These are phyloP conservation scores for Echinometra lucunter DNA, from an alignment of 53 echinoderm and acorn worm genomes.

Conservation along the genomic window DNA sequence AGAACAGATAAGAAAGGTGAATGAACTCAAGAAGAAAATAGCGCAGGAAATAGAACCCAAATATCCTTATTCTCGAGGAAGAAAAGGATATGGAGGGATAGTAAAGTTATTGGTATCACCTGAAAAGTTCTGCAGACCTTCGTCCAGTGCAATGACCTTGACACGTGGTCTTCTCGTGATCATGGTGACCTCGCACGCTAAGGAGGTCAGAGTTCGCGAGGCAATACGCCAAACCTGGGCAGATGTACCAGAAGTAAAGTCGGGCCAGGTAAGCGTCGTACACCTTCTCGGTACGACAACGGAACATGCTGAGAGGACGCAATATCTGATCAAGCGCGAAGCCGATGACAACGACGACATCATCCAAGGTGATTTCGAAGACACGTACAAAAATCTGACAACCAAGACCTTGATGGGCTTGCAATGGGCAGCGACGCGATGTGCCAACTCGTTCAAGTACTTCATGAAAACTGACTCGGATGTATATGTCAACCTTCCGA, in stretches of 20 bases:
- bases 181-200: slow-evolving; percentile 68
- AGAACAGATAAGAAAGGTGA: neutral
- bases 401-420: slow-evolving; percentile 67
- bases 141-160: neutral
- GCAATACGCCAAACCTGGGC: slow-evolving; percentile 70
- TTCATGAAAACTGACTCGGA: slow-evolving; percentile 75
- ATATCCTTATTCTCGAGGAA: neutral
- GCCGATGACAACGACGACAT: slow-evolving; percentile 65
- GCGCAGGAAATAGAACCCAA: too few relatives aligned
- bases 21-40: slow-evolving; percentile 24
- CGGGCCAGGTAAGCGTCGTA: slow-evolving; percentile 31
- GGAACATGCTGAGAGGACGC: neutral
- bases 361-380: slow-evolving; percentile 67
- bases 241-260: slow-evolving; percentile 11
- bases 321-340: slow-evolving; percentile 38
- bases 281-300: slow-evolving; percentile 47
- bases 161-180: slow-evolving; percentile 34
- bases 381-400: slow-evolving; percentile 71
- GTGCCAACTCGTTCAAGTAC: slow-evolving; percentile 62
- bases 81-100: neutral
- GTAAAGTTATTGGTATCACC: neutral
- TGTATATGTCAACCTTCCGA: slow-evolving; percentile 72
- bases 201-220: slow-evolving; percentile 55
- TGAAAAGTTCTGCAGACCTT: slow-evolving; percentile 16
- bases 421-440: slow-evolving; percentile 64